These are phyloP conservation scores for Laticauda laticaudata DNA, from an alignment of 2,113 vertebrate species.

Conservation along the genomic window DNA sequence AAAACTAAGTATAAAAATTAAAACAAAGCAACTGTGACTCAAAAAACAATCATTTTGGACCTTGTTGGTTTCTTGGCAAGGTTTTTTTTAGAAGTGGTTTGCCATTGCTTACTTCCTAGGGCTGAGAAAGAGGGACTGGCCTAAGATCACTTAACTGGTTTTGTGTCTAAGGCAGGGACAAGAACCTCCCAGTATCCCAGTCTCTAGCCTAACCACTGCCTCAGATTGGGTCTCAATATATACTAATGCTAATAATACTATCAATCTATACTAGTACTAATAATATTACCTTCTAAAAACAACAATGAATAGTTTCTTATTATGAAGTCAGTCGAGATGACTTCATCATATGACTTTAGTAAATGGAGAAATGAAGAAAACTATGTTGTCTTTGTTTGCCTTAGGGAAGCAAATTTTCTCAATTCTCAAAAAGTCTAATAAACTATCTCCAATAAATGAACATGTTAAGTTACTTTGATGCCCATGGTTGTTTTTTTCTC, in stretches of 20 bases:
- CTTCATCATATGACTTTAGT: neutral
- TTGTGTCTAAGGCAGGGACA: neutral
- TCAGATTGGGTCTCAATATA: neutral
- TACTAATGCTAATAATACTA: neutral
- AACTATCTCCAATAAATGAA: neutral
- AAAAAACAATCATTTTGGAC: neutral
- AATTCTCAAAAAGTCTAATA: neutral
- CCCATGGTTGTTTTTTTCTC: neutral
- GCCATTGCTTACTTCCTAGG: neutral
- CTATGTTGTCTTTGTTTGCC: neutral
- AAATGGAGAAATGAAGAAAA: constrained; percentile 6
- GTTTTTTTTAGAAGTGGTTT: neutral
- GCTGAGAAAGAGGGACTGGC: neutral
- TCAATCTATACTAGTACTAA: neutral
- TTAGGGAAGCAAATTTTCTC: neutral
- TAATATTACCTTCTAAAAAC: neutral
- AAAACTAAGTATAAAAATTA: too few relatives aligned
- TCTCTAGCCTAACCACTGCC: neutral
- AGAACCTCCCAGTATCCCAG: neutral
- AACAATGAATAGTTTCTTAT: too few relatives aligned
- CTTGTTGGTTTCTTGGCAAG: neutral
- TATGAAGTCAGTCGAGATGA: neutral
- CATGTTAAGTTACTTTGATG: neutral
- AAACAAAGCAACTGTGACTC: too few relatives aligned
- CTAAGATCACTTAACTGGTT: neutral